Base-by-base conservation (phyloP, 2,113 vertebrate genomes). In the Panthera tigris region DNA sequence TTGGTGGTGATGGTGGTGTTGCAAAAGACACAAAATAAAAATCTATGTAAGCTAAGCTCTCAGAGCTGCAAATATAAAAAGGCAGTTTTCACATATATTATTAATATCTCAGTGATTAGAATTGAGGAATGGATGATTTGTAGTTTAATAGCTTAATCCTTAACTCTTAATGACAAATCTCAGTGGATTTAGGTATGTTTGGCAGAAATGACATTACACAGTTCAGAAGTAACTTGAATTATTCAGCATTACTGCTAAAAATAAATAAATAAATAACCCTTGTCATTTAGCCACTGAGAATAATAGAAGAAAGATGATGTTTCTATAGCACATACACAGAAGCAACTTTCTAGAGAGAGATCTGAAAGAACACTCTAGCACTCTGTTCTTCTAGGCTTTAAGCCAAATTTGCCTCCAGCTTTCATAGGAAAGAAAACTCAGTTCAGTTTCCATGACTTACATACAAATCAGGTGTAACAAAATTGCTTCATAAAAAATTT, bases 401-500 rank as follows among this genome's bases (percentile, higher is more conserved):
- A 7, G 71, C 85, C 92, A 97, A 48, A 95, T 85, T 94, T 80
- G 88, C 73, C 93, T 91, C 85, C n/a, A 84, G 52, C 92, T 92
- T 98, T 96, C 57, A 71, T 41, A 52, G 69, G 23, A 95, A 92
- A 65, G n/a, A 85, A 69, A 68, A 78, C 41, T 80, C 73, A 41
- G 0, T 93, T 98, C 16, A 81, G 0, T 88, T 48, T 96, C 94
- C 95, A 96, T 89, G 87, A 57, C 29, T 86, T 92, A 78, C n/a
- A 50, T 89, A n/a, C 82, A 90, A 96, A 98, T 91, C 68, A 96
- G 7, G 66, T 85, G 18, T 97, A 15, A 86, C 50, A 97, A 97
- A 98, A 87, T 92, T 97, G 69, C 89, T 95, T 95, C 88, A 79
- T 86, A 96, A 93, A 97, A 98, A 89, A 93, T 97, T 55, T 78